phyloP scores from a whole-genome alignment of 2,113 vertebrate genomes.

The Gorsachius goisagi region DNA sequence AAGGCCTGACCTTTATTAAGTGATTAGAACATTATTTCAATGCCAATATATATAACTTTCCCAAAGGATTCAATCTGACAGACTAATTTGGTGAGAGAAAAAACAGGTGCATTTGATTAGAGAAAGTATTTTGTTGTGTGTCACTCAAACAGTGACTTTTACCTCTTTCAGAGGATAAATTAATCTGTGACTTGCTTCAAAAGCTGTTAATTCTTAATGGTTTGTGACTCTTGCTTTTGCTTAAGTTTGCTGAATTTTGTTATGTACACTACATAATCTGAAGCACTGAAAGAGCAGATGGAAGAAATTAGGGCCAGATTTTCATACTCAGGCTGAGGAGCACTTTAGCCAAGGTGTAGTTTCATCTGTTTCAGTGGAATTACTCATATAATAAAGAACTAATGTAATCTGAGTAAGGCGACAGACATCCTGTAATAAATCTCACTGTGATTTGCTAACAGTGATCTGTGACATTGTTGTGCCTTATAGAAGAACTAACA shows the following conservation, averaged over 20 bases:
- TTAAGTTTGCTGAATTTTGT: background rate
- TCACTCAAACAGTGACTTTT: background rate
- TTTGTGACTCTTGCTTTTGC: background rate
- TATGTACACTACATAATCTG: background rate
- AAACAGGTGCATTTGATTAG: background rate
- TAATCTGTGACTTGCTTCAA: background rate
- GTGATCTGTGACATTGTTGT: background rate
- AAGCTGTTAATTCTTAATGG: background rate
- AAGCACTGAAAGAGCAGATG: background rate
- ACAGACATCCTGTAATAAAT: background rate
- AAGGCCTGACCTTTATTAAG: background rate
- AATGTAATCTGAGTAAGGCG: background rate
- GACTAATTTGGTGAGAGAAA: background rate
- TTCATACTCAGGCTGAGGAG: background rate
- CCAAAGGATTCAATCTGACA: background rate
- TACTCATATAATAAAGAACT: background rate
- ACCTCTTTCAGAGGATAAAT: background rate
- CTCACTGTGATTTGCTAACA: background rate
- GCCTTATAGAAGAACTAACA: background rate
- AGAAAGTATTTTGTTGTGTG: background rate
- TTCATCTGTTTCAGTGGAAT: background rate
- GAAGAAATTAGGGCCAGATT: background rate
- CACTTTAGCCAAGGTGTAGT: background rate
- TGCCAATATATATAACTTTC: background rate
- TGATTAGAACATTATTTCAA: background rate